Percentiles rank a stretch among this genome's conserved stretches.
Conservation (phyloP, 2,797 vertebrate species). For the Cryptoblepharus egeriae region DNA sequence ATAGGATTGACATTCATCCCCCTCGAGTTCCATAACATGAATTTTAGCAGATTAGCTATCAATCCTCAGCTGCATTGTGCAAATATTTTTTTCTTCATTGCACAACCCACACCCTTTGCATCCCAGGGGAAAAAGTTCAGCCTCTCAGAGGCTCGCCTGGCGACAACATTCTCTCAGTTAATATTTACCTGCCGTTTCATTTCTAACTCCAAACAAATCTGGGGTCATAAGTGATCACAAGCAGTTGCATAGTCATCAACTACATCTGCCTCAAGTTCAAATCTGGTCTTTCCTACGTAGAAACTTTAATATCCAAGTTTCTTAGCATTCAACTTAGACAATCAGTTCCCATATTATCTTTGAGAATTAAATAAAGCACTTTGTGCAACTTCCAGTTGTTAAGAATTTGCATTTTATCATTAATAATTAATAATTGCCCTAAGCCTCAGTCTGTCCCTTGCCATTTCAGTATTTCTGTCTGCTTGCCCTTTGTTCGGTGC, state of each 20-base stretch:
- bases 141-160: not conserved
- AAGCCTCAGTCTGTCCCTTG: not conserved
- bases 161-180: not conserved
- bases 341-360: not conserved
- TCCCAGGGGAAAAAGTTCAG: fast-evolving
- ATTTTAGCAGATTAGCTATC: constrained; percentile 29
- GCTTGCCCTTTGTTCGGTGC: too few relatives aligned
- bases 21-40: constrained; percentile 46
- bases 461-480: not conserved
- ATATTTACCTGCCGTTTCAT: not conserved
- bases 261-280: not conserved
- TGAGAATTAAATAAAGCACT: not conserved
- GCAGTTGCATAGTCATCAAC: not conserved
- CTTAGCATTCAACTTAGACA: not conserved
- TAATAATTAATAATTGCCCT: not conserved
- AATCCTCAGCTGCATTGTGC: not conserved
- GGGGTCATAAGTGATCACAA: not conserved
- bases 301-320: not conserved
- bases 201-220: not conserved
- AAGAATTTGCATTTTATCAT: not conserved
- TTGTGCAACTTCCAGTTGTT: not conserved
- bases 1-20: constrained; percentile 48
- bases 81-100: not conserved
- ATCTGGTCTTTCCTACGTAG: not conserved
- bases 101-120: not conserved